Base-by-base conservation (phyloP, 2,797 vertebrate genomes). In the Bufotes viridis region DNA sequence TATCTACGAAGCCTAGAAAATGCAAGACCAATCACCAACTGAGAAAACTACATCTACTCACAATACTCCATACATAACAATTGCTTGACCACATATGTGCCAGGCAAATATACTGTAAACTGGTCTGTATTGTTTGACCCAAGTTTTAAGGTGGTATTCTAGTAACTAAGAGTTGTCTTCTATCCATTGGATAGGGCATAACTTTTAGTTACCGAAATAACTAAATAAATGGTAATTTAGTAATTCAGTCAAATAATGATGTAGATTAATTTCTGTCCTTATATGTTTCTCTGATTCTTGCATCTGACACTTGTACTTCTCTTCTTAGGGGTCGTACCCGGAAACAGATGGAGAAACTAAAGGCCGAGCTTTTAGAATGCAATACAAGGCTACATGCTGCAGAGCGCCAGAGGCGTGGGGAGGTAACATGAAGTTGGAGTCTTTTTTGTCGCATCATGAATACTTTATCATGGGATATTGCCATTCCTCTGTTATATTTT, bases 321-420 rank as follows among this genome's bases (percentile, higher is more conserved):
- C 58, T 87, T 79, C 14, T 29, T 83, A 96, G 95, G 89, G 89
- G 90, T 61, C 90, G 94, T 15, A 90, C 86, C 81, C 93, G 94
- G 24, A 93, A 92, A 67, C 90, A 91, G 65, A 90, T 95, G 7
- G 92, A 94, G 90, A 93, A 84, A 60, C 93, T 96, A 12, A 93
- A 95, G 87, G 90, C 82, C 1, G 94, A 96, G 85, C 88, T 95
- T 90, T 93, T 95, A 86, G 92, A 93, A 61, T 93, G 93, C 83
- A 94, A 93, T 69, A 90, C 83, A 51, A 92, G 92, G 85, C 90
- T 94, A 79, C 90, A 92, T 22, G 89, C 90, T 0, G 70, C 93
- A 82, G 92, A 92, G 7, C 89, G 87, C 12, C 93, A 93, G 69
- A 90, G 93, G 74, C 86, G 1, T 76, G 91, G n/a, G n/a, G 92